A percentile compares a stretch with the other conserved stretches of the same genome.
Evolutionary conservation across 2,113 vertebrate genomes (phyloP).

Genomic region (Accipiter cooperii): DNA sequence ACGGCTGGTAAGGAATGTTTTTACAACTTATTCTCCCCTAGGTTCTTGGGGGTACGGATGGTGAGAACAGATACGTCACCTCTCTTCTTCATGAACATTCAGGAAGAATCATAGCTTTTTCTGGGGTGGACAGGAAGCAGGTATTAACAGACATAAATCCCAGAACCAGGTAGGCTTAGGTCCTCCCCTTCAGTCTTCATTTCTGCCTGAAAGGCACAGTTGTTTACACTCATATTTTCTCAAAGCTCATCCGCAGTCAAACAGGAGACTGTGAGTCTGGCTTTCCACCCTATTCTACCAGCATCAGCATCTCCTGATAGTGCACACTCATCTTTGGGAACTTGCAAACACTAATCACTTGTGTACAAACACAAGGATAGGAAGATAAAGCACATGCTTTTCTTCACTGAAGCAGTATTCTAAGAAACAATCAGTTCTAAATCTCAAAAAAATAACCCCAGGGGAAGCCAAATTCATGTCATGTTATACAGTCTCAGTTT

Average conservation of each 20-base stretch:
- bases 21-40: background rate
- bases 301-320: background rate
- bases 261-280: fast-evolving
- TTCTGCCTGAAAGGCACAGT: background rate
- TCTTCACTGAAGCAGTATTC: background rate
- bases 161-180: fast-evolving
- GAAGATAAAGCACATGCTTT: fast-evolving
- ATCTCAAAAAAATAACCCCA: background rate
- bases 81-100: background rate
- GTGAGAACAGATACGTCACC: background rate
- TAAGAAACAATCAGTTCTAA: background rate
- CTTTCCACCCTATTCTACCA: background rate
- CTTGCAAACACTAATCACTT: fast-evolving
- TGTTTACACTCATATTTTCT: background rate
- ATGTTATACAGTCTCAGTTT: fast-evolving
- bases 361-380: fast-evolving
- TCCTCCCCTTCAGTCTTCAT: background rate
- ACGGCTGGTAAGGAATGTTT: fast-evolving
- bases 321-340: fast-evolving
- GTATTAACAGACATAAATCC: background rate
- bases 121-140: background rate
- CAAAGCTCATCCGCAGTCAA: background rate
- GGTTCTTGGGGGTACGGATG: background rate
- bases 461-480: background rate
- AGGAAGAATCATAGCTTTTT: background rate